Evolutionary conservation across 2,113 vertebrate species (phyloP).

Genomic region (Myotis yumanensis): DNA sequence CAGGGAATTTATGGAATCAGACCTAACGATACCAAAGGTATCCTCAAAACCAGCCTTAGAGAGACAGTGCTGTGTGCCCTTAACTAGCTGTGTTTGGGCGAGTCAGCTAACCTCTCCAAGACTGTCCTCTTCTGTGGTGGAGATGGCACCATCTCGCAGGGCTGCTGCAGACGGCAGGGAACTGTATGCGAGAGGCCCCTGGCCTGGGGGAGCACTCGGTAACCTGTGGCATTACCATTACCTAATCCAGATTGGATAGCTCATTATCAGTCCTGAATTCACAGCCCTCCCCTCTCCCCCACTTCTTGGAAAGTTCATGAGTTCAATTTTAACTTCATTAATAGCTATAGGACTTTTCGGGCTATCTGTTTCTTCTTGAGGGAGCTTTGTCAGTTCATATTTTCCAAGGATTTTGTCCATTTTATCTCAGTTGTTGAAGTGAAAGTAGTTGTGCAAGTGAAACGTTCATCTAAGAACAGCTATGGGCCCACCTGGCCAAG

Average conservation of each 20-base stretch:
- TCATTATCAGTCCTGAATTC: neutral
- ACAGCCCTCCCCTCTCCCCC: accelerated
- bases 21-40: neutral
- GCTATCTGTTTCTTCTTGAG: neutral
- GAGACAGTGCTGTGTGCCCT: neutral
- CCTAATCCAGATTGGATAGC: neutral
- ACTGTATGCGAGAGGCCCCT: accelerated
- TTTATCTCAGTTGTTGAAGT: neutral
- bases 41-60: neutral
- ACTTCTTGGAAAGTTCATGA: neutral
- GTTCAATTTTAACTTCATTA: neutral
- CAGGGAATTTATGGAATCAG: neutral
- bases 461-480: neutral
- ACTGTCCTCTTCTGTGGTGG: neutral
- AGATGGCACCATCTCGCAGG: accelerated
- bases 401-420: neutral
- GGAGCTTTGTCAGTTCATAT: neutral
- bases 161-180: too few species aligned
- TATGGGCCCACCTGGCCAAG: neutral
- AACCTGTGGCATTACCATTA: neutral
- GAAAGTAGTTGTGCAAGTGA: neutral
- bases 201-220: neutral
- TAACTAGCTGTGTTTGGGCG: neutral
- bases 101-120: neutral
- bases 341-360: neutral